Evolutionary conservation across 2,113 vertebrate species (phyloP).

Genomic region (Formicarius rufipectus): DNA sequence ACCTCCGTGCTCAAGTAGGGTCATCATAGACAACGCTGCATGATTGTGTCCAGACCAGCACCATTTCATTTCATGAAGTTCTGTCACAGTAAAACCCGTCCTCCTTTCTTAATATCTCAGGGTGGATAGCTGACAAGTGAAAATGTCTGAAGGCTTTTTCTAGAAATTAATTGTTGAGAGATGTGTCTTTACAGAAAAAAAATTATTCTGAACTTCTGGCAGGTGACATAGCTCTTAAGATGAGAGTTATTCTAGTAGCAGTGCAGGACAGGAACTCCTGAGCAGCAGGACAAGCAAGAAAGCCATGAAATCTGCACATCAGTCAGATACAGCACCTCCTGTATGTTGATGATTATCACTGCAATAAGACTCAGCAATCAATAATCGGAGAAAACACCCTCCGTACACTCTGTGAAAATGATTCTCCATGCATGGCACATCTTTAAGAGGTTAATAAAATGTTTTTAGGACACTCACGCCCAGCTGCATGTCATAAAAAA

Average conservation of each 20-base stretch:
- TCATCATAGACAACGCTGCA: not conserved
- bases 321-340: not conserved
- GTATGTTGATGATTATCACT: not conserved
- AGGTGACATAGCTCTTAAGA: not conserved
- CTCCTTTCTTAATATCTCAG: not conserved
- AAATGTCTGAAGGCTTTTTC: not conserved
- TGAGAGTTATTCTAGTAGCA: not conserved
- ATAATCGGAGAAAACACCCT: not conserved
- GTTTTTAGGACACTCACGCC: not conserved
- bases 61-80: not conserved
- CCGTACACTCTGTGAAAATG: not conserved
- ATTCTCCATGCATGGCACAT: not conserved
- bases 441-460: conserved; percentile 28
- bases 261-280: not conserved
- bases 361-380: not conserved
- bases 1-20: not conserved
- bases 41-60: not conserved
- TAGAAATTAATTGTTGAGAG: not conserved
- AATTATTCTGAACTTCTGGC: not conserved
- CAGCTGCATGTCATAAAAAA: not conserved
- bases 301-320: not conserved
- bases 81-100: not conserved
- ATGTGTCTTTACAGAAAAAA: not conserved
- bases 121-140: not conserved
- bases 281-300: not conserved